phyloP scores from a whole-genome alignment of 1,140 invertebrate genomes.

The Diorhabda carinulata region DNA sequence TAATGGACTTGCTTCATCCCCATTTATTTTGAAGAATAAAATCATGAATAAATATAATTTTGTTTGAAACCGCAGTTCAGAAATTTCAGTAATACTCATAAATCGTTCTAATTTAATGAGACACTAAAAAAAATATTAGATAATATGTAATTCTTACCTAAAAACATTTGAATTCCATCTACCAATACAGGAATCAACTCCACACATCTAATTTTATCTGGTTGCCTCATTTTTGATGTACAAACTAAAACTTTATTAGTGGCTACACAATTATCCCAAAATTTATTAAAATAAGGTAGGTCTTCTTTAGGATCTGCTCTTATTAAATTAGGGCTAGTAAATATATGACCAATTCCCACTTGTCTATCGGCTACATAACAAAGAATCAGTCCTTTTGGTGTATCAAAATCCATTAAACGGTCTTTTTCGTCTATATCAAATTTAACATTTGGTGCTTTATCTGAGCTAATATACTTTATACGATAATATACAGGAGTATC shows the following conservation, averaged over 20 bases:
- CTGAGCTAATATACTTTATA: background rate
- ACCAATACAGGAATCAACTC: slow-evolving; percentile 36
- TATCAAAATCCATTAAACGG: background rate
- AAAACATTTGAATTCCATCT: slow-evolving; percentile 27
- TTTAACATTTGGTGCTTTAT: slow-evolving; percentile 6
- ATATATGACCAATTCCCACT: slow-evolving; percentile 23
- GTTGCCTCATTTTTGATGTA: slow-evolving; percentile 25
- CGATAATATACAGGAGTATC: background rate
- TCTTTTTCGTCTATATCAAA: slow-evolving; percentile 3
- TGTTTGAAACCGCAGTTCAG: no score
- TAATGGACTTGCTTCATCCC: no score
- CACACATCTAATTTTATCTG: slow-evolving; percentile 24
- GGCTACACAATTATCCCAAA: slow-evolving; percentile 37
- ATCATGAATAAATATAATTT: no score
- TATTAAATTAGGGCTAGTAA: slow-evolving; percentile 19
- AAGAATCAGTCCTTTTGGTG: slow-evolving; percentile 22
- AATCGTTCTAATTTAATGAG: no score
- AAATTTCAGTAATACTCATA: no score
- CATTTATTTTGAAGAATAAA: no score
- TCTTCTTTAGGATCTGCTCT: slow-evolving; percentile 31
- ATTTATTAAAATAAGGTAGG: slow-evolving; percentile 28
- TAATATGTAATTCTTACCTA: slow-evolving; percentile 4
- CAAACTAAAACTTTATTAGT: slow-evolving; percentile 36
- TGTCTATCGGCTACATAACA: slow-evolving; percentile 31
- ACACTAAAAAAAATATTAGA: no score